Evolutionary conservation across 2,113 vertebrate genomes (phyloP).

Genomic region (Lamprotornis superbus): DNA sequence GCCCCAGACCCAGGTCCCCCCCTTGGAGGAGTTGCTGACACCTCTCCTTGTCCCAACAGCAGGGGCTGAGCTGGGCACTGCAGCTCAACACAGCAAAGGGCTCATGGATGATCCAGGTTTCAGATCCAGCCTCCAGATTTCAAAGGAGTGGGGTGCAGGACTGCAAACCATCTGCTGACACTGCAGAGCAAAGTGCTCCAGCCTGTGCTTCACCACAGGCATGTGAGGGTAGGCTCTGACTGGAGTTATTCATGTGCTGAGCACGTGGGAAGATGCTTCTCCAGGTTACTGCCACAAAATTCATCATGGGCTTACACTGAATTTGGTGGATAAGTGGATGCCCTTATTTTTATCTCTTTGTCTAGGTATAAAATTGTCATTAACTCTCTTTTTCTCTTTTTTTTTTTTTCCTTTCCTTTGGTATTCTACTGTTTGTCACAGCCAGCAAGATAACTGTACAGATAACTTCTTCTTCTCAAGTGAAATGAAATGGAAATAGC

Average conservation of each 20-base stretch:
- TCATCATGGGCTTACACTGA: background rate
- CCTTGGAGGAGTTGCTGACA: background rate
- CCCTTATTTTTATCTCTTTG: background rate
- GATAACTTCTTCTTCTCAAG: slow-evolving; percentile 43
- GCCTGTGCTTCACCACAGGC: rapidly evolving
- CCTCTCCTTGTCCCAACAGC: too few species aligned
- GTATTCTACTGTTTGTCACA: background rate
- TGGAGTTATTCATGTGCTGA: background rate
- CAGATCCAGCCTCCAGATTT: background rate
- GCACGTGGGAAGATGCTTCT: background rate
- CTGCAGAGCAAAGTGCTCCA: background rate
- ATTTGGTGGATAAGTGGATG: background rate
- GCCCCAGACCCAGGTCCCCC: background rate
- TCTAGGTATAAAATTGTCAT: background rate
- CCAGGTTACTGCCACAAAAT: background rate
- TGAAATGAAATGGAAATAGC: slow-evolving; percentile 55
- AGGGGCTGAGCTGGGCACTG: rapidly evolving
- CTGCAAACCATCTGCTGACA: background rate
- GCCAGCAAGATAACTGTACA: slow-evolving; percentile 17
- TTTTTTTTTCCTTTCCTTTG: background rate
- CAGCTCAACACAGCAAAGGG: background rate
- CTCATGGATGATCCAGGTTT: background rate
- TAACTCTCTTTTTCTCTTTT: background rate
- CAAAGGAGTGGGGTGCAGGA: background rate
- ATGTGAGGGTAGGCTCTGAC: rapidly evolving